Base-by-base conservation (phyloP, 2,797 vertebrate species). In the Sebastes nivosus region DNA sequence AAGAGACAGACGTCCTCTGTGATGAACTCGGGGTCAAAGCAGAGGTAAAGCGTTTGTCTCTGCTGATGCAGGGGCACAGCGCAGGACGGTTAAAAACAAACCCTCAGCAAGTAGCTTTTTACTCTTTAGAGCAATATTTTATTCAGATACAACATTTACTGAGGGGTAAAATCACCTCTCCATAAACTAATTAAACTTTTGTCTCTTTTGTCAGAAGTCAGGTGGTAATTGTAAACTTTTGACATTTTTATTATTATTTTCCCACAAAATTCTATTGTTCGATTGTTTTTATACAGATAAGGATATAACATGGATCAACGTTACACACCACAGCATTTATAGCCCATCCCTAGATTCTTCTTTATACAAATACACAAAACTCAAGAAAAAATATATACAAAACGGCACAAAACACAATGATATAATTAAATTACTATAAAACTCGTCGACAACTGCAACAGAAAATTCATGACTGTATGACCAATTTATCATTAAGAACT, bases 1-100 rank as follows among this genome's bases (percentile, higher is more conserved):
- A 89, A 90, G 88, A 92, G 89, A 83, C 86, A 89, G 77, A 77
- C 46, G 79, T 81, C 82, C 83, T 81, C 75, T 64, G 80, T 88
- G 84, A 66, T 13, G 2, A 84, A 72, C 32, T 27, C 12, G 12
- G 65, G 84, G 86, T 83, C 85, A 90, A 14, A 77, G 75, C 72
- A n/a, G 73, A 81, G 71, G 65, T 80, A 34, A 91, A 30, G 58
- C 1, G 11, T 67, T 74, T 52, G 52, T 30, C 63, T 77, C 52
- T 86, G 85, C 89, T 92, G 87, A 91, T 57, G 22, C 65, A 87
- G 84, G 84, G 78, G 60, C 30, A 6, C 30, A 24, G 50, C 20
- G 13, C 61, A 20, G 57, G 13, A 58, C 30, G 50, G 60, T 3
- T 55, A 75, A 78, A 67, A 67, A 38, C 57, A 46, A 3, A 7